A percentile compares a stretch with the other conserved stretches of the same genome.
These are phyloP conservation scores for Chloromyia formosa DNA, from an alignment of 2,888 invertebrate genomes.

Conservation along the genomic window DNA sequence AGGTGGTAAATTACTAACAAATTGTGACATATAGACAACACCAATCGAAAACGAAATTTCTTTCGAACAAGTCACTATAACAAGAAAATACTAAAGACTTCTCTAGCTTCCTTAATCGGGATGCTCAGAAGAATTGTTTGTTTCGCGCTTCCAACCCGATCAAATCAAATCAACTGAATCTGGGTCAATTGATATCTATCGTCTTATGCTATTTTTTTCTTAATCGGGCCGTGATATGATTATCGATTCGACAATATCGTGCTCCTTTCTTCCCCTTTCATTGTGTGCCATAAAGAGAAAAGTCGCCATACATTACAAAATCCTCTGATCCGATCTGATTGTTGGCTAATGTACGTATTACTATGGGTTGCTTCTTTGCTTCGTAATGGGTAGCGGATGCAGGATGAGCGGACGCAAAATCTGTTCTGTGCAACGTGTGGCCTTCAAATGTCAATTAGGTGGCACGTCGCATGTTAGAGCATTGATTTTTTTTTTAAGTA, in stretches of 20 bases:
- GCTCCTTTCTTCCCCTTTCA: neutral
- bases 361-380: neutral
- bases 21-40: neutral
- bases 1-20: neutral
- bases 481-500: neutral
- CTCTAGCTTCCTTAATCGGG: too few species aligned
- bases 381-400: too few species aligned
- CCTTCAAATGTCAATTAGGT: constrained; percentile 27
- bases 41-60: neutral
- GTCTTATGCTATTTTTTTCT: constrained; percentile 37
- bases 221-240: neutral
- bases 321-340: neutral
- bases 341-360: neutral
- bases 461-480: neutral
- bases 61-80: neutral
- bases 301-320: constrained; percentile 32
- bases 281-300: neutral
- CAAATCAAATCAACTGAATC: constrained; percentile 47
- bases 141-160: neutral
- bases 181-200: constrained; percentile 30
- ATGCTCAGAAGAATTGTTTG: too few species aligned
- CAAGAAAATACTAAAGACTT: too few species aligned
- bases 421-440: neutral
- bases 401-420: too few species aligned
- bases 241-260: neutral